Evolutionary conservation across 2,797 vertebrate species (phyloP).

Genomic region (Leptatherina wallacei): DNA sequence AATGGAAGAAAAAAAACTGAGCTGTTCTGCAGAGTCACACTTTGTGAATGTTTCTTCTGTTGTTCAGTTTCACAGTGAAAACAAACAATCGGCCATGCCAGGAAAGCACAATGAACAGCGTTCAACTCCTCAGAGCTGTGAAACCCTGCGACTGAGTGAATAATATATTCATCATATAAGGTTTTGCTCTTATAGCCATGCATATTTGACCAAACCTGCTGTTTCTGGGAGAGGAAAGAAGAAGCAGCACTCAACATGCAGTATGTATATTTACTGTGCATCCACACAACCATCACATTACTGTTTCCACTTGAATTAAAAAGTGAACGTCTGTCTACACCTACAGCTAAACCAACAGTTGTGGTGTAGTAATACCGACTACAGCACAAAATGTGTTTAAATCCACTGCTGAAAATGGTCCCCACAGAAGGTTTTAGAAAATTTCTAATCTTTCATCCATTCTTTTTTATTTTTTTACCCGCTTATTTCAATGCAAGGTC

Average conservation of each 20-base stretch:
- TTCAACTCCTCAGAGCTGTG: no score
- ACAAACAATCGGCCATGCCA: no score
- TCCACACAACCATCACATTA: neutral
- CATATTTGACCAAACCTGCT: slow-evolving; percentile 58
- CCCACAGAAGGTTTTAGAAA: neutral
- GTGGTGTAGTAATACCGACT: neutral
- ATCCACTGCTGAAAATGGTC: slow-evolving; percentile 2
- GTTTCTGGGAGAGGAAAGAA: slow-evolving; percentile 15
- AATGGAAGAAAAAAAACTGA: no score
- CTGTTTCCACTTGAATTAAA: slow-evolving; percentile 6
- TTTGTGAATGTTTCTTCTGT: no score
- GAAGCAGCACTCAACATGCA: slow-evolving; percentile 30
- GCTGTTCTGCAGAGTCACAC: no score
- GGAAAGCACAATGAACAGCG: no score
- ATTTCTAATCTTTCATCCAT: no score
- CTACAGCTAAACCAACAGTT: neutral
- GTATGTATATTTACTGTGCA: slow-evolving; percentile 18
- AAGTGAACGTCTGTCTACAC: neutral
- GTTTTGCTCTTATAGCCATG: neutral
- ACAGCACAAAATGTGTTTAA: neutral
- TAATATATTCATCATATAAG: no score
- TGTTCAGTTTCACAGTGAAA: no score
- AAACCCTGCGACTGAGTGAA: no score
- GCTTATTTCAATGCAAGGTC: no score
- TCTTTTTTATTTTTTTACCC: no score